Evolutionary conservation across 92 coral and sea anemone species (phyloP).

Genomic region (Palythoa caribaeorum): DNA sequence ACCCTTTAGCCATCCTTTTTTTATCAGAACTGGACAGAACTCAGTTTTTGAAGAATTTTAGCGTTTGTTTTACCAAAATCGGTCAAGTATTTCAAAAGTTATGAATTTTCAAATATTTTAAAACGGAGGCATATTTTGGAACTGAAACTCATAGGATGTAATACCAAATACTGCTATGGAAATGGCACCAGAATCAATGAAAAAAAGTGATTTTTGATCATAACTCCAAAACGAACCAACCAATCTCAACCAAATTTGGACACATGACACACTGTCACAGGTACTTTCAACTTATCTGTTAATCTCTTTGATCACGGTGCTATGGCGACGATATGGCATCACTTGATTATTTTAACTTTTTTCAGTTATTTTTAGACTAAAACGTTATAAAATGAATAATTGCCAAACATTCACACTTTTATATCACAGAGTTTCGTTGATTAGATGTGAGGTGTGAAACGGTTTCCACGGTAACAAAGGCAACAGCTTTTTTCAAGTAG

Average conservation of each 20-base stretch:
- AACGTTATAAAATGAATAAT: neutral
- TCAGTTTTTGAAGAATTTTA: slow-evolving; percentile 34
- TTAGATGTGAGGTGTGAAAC: neutral
- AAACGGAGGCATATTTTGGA: slow-evolving; percentile 12
- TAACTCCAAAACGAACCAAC: slow-evolving; percentile 18
- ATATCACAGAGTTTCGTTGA: neutral
- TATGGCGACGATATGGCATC: slow-evolving; percentile 13
- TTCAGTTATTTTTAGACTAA: neutral
- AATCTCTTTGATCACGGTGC: neutral
- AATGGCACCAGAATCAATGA: neutral
- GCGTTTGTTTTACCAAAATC: slow-evolving; percentile 24
- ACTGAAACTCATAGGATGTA: slow-evolving; percentile 19
- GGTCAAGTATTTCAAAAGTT: slow-evolving; percentile 27
- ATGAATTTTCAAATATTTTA: slow-evolving; percentile 20
- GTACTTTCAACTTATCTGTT: neutral
- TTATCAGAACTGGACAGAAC: slow-evolving; percentile 2
- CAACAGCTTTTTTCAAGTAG: slow-evolving; percentile 8
- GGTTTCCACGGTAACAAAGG: slow-evolving; percentile 14
- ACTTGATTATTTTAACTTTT: slow-evolving; percentile 6
- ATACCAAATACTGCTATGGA: slow-evolving; percentile 4
- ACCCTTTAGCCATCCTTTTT: neutral
- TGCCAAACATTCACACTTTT: neutral
- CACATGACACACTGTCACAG: slow-evolving; percentile 3
- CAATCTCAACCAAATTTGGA: slow-evolving; percentile 32
- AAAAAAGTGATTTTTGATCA: neutral